phyloP scores from a whole-genome alignment of 1,140 invertebrate species.

The Ruditapes philippinarum region DNA sequence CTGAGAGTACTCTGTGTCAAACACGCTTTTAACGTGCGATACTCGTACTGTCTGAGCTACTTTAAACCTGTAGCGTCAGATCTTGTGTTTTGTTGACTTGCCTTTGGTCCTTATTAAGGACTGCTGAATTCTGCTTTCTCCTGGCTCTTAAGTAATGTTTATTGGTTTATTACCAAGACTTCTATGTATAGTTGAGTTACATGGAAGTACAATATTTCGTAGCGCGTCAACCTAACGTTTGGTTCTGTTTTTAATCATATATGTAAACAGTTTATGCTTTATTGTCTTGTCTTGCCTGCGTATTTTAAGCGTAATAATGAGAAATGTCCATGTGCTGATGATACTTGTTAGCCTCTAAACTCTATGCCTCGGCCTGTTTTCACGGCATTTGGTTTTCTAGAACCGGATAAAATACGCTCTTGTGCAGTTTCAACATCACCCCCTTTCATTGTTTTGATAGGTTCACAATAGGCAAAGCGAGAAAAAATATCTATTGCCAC shows the following conservation, averaged over 20 bases:
- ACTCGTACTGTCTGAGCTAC: not conserved
- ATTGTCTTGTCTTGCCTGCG: conserved; percentile 39
- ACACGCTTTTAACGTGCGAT: not conserved
- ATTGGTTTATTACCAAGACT: not conserved
- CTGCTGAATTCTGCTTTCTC: conserved; percentile 22
- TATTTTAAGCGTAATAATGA: conserved; percentile 1
- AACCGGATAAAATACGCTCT: not conserved
- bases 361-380: conserved; percentile 26
- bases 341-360: conserved; percentile 13
- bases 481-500: conserved; percentile 36
- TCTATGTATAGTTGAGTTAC: conserved; percentile 1
- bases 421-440: not conserved
- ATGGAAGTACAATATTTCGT: not conserved
- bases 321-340: not conserved
- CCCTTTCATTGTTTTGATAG: not conserved
- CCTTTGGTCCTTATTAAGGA: conserved; percentile 2
- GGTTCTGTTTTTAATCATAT: conserved; percentile 23
- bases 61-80: not conserved
- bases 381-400: not conserved
- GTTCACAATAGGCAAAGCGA: not conserved
- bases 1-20: conserved; percentile 41
- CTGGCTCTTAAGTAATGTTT: not conserved
- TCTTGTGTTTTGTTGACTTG: not conserved
- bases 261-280: conserved; percentile 44
- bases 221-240: not conserved